Conservation (phyloP, 2,113 vertebrate genomes). For the Phaethornis superciliosus region DNA sequence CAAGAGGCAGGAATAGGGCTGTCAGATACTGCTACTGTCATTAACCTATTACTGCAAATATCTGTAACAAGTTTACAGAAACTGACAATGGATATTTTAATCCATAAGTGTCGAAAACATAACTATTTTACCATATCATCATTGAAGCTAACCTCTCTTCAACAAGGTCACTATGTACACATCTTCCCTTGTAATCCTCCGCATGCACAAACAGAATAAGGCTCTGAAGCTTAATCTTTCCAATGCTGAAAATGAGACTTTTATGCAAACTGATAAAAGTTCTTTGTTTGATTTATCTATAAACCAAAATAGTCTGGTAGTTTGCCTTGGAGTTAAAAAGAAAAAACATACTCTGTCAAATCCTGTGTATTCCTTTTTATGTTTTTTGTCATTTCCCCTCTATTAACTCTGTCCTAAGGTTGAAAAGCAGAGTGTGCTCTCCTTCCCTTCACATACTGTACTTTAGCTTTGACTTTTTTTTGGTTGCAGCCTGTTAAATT, state of each 20-base stretch:
- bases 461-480: slow-evolving; percentile 49
- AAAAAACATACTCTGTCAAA: slow-evolving; percentile 60
- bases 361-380: slow-evolving; percentile 47
- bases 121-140: neutral
- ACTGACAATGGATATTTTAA: slow-evolving; percentile 17
- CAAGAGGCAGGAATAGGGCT: neutral
- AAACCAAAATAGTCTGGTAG: slow-evolving; percentile 60
- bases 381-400: slow-evolving; percentile 71
- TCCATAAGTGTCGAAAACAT: neutral
- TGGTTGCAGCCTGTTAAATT: slow-evolving; percentile 72
- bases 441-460: slow-evolving; percentile 67
- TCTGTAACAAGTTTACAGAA: neutral
- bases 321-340: slow-evolving; percentile 60
- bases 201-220: neutral
- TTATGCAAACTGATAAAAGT: slow-evolving; percentile 59
- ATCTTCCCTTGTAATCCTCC: neutral
- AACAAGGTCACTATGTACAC: slow-evolving; percentile 28
- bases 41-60: neutral
- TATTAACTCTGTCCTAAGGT: slow-evolving; percentile 71
- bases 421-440: slow-evolving; percentile 54
- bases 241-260: slow-evolving; percentile 38
- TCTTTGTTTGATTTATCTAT: slow-evolving; percentile 49
- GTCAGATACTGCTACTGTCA: neutral
- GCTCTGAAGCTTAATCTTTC: slow-evolving; percentile 29
- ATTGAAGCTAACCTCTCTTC: slow-evolving; percentile 21